Conservation (phyloP, 2,113 vertebrate genomes). For the Macquaria ambigua region DNA sequence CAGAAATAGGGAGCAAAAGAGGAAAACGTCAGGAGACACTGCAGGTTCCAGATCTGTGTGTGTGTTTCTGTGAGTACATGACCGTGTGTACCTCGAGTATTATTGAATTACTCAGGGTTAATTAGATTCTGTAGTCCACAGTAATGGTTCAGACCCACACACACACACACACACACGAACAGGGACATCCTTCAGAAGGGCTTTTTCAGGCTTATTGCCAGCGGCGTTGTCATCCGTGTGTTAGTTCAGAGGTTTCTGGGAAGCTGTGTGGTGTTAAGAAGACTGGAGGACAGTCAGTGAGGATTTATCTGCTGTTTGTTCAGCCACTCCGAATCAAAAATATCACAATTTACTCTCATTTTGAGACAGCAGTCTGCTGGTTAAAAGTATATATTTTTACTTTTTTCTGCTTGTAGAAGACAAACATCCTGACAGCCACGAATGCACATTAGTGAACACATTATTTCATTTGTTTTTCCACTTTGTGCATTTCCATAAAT, state of each 20-base stretch:
- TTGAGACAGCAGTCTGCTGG: neutral
- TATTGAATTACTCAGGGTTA: conserved; percentile 80
- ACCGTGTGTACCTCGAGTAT: conserved; percentile 58
- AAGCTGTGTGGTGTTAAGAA: conserved; percentile 45
- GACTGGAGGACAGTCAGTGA: conserved; percentile 42
- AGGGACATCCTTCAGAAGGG: conserved; percentile 58
- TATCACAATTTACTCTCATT: neutral
- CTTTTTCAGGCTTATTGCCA: conserved; percentile 63
- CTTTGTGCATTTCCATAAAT: conserved; percentile 52
- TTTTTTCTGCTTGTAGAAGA: neutral
- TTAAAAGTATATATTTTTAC: neutral
- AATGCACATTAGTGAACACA: neutral
- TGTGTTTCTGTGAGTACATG: conserved; percentile 28
- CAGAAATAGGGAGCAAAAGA: neutral
- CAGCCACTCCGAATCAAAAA: conserved; percentile 16
- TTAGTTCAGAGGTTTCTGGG: conserved; percentile 55
- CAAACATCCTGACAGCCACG: neutral
- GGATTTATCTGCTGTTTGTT: conserved; percentile 54
- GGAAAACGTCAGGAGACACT: conserved; percentile 16
- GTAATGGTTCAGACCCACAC: conserved; percentile 52
- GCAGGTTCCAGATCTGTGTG: conserved; percentile 19
- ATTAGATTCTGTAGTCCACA: conserved; percentile 74
- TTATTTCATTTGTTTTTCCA: conserved; percentile 29
- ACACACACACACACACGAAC: conserved; percentile 22
- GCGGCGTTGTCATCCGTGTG: conserved; percentile 51